Conservation (phyloP, 2,888 invertebrate genomes). For the Boloria selene region DNA sequence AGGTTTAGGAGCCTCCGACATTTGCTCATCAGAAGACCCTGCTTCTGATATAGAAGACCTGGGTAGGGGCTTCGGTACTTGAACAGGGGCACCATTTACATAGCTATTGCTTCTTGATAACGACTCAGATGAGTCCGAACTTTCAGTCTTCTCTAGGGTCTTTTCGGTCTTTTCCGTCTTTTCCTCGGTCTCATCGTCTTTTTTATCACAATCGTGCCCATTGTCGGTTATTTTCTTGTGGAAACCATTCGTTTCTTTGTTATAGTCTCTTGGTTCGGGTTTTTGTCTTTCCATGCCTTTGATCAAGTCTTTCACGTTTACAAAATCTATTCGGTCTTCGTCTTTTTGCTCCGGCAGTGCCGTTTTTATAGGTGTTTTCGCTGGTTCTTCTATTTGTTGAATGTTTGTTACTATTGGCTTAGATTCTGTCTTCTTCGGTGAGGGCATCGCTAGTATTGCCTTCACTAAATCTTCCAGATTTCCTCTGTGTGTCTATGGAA, state of each 20-base stretch:
- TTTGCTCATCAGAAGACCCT: constrained; percentile 74
- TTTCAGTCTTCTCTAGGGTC: constrained; percentile 59
- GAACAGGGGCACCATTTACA: constrained; percentile 73
- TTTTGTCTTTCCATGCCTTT: constrained; percentile 84
- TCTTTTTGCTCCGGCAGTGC: constrained; percentile 56
- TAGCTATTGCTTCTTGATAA: constrained; percentile 70
- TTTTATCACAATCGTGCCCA: constrained; percentile 57
- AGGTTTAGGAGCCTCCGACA: constrained; percentile 76
- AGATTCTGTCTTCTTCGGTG: constrained; percentile 62
- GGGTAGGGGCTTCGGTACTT: constrained; percentile 90
- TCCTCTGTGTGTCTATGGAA: constrained; percentile 82
- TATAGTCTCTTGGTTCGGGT: constrained; percentile 48
- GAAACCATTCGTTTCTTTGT: constrained; percentile 69
- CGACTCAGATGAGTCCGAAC: constrained; percentile 63
- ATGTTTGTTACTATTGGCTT: constrained; percentile 54
- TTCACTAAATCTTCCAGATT: constrained; percentile 76
- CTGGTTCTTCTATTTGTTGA: constrained; percentile 53
- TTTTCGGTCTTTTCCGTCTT: constrained; percentile 47
- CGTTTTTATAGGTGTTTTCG: constrained; percentile 52
- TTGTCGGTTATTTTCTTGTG: constrained; percentile 66
- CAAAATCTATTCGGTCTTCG: constrained; percentile 77
- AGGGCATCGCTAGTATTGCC: constrained; percentile 70
- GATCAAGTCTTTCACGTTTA: constrained; percentile 83
- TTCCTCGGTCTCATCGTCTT: constrained; percentile 47
- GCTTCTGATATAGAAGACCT: constrained; percentile 89